Percentiles rank a stretch among this genome's conserved stretches.
These are phyloP conservation scores for Seriola quinqueradiata DNA, from an alignment of 2,113 vertebrate species.

Conservation along the genomic window DNA sequence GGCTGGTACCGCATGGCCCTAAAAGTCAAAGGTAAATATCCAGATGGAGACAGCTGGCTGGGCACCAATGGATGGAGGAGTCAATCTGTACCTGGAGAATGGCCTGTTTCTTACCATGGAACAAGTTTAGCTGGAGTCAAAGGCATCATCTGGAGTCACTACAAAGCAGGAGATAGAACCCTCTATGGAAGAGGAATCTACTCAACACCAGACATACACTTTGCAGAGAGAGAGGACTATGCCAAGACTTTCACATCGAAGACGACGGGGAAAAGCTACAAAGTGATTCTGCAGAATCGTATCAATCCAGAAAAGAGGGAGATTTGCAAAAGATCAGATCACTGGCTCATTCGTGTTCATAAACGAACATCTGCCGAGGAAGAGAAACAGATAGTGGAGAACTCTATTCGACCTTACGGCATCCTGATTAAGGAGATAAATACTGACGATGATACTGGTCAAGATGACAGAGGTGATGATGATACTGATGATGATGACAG, in stretches of 20 bases:
- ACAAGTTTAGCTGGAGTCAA: constrained; percentile 21
- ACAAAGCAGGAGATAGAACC: not conserved
- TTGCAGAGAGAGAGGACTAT: not conserved
- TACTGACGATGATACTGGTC: too few species aligned
- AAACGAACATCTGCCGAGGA: not conserved
- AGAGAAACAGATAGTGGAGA: constrained; percentile 1
- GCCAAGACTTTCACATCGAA: constrained; percentile 16
- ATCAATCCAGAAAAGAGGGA: constrained; percentile 13
- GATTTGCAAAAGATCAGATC: not conserved
- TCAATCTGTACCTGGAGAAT: constrained; percentile 33
- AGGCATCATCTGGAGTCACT: constrained; percentile 35
- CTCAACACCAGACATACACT: constrained; percentile 30
- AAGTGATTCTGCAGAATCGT: constrained; percentile 46
- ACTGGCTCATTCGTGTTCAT: constrained; percentile 9
- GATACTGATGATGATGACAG: too few species aligned
- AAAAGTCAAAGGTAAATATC: constrained; percentile 37
- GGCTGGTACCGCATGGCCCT: constrained; percentile 46
- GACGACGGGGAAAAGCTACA: constrained; percentile 17
- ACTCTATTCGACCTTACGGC: constrained; percentile 29
- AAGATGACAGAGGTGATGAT: too few species aligned
- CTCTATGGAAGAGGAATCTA: constrained; percentile 25
- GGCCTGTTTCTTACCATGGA: constrained; percentile 51
- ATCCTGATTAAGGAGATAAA: constrained; percentile 30
- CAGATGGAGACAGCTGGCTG: constrained; percentile 43
- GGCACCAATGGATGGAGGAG: not conserved